These are phyloP conservation scores for Mugil cephalus DNA, from an alignment of 2,113 vertebrate genomes.

Conservation along the genomic window DNA sequence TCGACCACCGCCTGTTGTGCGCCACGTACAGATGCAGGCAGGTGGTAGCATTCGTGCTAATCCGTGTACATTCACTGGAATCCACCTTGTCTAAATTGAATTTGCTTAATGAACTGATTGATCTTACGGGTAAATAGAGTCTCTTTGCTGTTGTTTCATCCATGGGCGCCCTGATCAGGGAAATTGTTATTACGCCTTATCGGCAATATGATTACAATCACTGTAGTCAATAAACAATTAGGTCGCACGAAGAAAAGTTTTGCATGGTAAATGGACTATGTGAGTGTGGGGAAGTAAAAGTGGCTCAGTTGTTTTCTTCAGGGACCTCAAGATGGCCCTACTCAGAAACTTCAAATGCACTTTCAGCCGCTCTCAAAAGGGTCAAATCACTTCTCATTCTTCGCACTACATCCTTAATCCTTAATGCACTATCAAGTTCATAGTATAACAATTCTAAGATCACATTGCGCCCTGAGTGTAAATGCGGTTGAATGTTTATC, in stretches of 20 bases:
- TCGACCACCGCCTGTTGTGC: not conserved
- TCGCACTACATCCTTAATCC: not conserved
- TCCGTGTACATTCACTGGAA: not conserved
- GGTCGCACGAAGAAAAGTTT: not conserved
- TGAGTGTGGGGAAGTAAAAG: not conserved
- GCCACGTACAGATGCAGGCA: not conserved
- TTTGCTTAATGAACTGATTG: not conserved
- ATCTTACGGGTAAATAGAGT: not conserved
- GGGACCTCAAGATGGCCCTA: not conserved
- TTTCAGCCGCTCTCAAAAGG: constrained; percentile 12
- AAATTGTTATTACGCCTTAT: not conserved
- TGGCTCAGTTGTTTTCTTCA: no score
- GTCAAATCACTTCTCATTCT: not conserved
- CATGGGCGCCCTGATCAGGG: not conserved
- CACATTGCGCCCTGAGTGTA: not conserved
- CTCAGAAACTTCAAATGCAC: constrained; percentile 13
- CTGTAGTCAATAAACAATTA: not conserved
- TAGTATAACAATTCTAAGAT: not conserved
- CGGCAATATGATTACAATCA: not conserved
- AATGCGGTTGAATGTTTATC: not conserved
- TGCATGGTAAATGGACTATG: not conserved
- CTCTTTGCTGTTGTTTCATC: not conserved
- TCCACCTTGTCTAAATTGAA: not conserved
- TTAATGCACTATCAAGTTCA: constrained; percentile 22
- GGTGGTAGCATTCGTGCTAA: not conserved